Percentiles rank a stretch among this genome's conserved stretches.
phyloP scores from a whole-genome alignment of 1,140 invertebrate species.

The Plectrocnemia conspersa region DNA sequence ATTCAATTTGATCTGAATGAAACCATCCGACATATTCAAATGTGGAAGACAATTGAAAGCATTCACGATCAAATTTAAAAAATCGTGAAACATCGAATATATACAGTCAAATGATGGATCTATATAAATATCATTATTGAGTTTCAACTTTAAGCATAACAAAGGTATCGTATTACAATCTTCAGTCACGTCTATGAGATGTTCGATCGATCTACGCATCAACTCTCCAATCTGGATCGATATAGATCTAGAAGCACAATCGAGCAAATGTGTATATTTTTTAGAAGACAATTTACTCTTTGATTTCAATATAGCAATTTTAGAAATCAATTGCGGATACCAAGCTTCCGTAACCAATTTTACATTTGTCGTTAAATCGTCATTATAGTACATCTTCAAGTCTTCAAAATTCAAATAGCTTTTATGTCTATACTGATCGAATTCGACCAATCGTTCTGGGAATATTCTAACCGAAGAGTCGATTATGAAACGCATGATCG shows the following conservation, averaged over 20 bases:
- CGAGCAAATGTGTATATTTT: conserved; percentile 42
- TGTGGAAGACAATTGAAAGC: too few relatives aligned
- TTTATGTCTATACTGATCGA: conserved; percentile 49
- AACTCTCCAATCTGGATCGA: conserved; percentile 50
- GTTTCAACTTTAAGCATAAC: conserved; percentile 46
- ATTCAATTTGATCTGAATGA: conserved; percentile 45
- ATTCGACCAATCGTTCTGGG: conserved; percentile 53
- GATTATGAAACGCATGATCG: conserved; percentile 57
- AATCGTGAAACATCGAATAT: conserved; percentile 43
- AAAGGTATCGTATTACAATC: conserved; percentile 43
- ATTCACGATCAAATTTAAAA: too few relatives aligned
- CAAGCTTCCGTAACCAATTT: conserved; percentile 48
- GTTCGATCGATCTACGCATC: conserved; percentile 48
- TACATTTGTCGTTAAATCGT: conserved; percentile 47
- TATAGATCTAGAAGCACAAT: conserved; percentile 47
- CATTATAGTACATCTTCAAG: conserved; percentile 45
- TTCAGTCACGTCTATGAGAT: conserved; percentile 41
- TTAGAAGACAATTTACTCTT: conserved; percentile 42
- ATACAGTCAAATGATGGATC: conserved; percentile 47
- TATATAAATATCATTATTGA: conserved; percentile 48
- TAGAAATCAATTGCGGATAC: conserved; percentile 44
- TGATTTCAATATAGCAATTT: conserved; percentile 47
- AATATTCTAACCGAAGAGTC: conserved; percentile 52
- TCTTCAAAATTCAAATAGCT: conserved; percentile 45
- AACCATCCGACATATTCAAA: too few relatives aligned